A percentile compares a stretch with the other conserved stretches of the same genome.
These are phyloP conservation scores for Lordiphosa collinella DNA, from an alignment of 1,140 invertebrate genomes.

Conservation along the genomic window DNA sequence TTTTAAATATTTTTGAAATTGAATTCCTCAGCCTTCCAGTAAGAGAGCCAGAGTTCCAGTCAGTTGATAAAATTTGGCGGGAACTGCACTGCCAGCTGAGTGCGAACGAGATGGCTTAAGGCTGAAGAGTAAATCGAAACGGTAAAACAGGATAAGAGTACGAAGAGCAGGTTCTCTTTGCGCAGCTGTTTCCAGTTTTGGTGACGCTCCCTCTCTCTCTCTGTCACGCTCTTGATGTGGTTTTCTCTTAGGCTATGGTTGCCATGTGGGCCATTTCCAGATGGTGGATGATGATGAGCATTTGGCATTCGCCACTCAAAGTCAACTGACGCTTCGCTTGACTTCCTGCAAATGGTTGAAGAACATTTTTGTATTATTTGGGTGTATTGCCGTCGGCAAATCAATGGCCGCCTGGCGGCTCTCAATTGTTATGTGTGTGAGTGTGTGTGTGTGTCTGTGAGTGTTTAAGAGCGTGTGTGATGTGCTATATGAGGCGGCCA, in stretches of 20 bases:
- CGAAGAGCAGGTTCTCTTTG: slow-evolving; percentile 19
- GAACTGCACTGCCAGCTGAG: slow-evolving; percentile 46
- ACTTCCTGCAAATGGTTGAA: slow-evolving; percentile 46
- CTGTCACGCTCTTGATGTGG: slow-evolving; percentile 1
- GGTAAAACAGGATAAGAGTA: slow-evolving; percentile 39
- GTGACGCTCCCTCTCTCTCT: not conserved
- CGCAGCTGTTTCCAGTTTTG: slow-evolving; percentile 29
- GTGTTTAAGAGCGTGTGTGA: slow-evolving; percentile 19
- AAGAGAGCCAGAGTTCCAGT: slow-evolving; percentile 17
- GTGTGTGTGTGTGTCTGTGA: slow-evolving; percentile 14
- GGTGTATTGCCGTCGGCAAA: slow-evolving; percentile 60
- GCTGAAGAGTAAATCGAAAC: slow-evolving; percentile 30
- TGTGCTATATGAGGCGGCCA: slow-evolving; percentile 63
- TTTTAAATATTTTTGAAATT: slow-evolving; percentile 8
- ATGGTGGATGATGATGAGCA: slow-evolving; percentile 45
- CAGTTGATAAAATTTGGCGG: slow-evolving; percentile 44
- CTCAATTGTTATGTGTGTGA: slow-evolving; percentile 39
- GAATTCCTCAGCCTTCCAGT: slow-evolving; percentile 40
- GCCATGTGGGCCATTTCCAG: slow-evolving; percentile 26
- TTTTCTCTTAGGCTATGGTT: slow-evolving; percentile 8
- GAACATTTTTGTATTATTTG: slow-evolving; percentile 8
- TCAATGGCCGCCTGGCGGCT: slow-evolving; percentile 57
- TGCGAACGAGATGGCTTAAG: slow-evolving; percentile 21
- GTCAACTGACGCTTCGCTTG: slow-evolving; percentile 37
- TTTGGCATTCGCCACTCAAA: slow-evolving; percentile 58